phyloP scores from a whole-genome alignment of 2,797 vertebrate species.

The Acridotheres tristis region DNA sequence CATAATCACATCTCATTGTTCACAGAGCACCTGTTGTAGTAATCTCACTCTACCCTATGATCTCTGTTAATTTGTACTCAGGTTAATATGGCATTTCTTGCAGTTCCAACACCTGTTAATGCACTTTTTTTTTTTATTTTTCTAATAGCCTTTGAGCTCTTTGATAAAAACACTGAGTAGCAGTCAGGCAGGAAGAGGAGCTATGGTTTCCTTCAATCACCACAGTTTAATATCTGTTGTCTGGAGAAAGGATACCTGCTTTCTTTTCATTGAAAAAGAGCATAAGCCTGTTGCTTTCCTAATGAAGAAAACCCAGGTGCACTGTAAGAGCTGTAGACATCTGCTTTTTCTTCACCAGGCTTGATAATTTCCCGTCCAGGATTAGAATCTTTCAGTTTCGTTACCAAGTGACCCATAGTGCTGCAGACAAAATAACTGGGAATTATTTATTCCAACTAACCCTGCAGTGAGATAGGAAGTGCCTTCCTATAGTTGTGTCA shows the following conservation, averaged over 20 bases:
- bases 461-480: neutral
- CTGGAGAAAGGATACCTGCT: neutral
- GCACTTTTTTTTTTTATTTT: neutral
- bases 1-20: neutral
- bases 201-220: neutral
- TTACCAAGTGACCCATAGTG: neutral
- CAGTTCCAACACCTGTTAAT: neutral
- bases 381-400: neutral
- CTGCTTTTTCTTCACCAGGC: neutral
- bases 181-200: neutral
- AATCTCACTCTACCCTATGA: neutral
- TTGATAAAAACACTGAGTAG: neutral
- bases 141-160: neutral
- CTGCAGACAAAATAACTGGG: neutral
- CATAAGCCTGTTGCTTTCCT: neutral
- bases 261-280: neutral
- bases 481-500: neutral
- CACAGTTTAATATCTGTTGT: neutral
- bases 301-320: neutral
- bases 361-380: neutral
- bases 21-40: neutral
- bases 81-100: neutral
- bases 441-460: neutral
- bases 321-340: neutral
- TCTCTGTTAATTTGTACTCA: neutral